These are phyloP conservation scores for Aurelia sp. DNA, from an alignment of 30 jellyfish, hydroid and myxozoan genomes.

Conservation along the genomic window DNA sequence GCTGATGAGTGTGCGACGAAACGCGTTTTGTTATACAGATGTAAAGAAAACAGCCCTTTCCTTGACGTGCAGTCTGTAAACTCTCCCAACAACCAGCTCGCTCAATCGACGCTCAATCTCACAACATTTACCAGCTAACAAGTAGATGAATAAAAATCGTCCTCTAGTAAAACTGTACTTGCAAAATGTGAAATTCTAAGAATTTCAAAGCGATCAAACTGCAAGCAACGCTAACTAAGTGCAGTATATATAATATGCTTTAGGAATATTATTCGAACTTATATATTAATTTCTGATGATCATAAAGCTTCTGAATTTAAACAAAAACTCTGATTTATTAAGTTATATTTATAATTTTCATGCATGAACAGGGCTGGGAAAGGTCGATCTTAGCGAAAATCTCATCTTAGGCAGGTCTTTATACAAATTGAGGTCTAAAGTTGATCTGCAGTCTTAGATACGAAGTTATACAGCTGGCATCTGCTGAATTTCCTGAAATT, in stretches of 20 bases:
- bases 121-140: slow-evolving; percentile 7
- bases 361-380: too few species aligned
- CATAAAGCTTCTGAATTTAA: slow-evolving; percentile 24
- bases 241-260: slow-evolving; percentile 50
- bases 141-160: slow-evolving; percentile 2
- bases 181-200: slow-evolving; percentile 46
- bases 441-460: too few species aligned
- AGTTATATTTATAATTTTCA: slow-evolving; percentile 22
- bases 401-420: too few species aligned
- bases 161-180: slow-evolving; percentile 38
- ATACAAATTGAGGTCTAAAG: too few species aligned
- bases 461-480: too few species aligned
- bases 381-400: too few species aligned
- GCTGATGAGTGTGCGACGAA: too few species aligned
- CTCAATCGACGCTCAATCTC: slow-evolving; percentile 12
- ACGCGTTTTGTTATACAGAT: too few species aligned
- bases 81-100: slow-evolving; percentile 7
- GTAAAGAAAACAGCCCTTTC: background rate
- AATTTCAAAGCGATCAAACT: slow-evolving; percentile 33
- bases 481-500: too few species aligned
- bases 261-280: slow-evolving; percentile 24
- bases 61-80: background rate
- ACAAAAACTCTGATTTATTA: slow-evolving; percentile 40
- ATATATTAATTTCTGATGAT: slow-evolving; percentile 59
- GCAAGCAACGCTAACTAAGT: slow-evolving; percentile 14